Conservation (phyloP, 1,140 invertebrate genomes). For the Pararge aegeria region DNA sequence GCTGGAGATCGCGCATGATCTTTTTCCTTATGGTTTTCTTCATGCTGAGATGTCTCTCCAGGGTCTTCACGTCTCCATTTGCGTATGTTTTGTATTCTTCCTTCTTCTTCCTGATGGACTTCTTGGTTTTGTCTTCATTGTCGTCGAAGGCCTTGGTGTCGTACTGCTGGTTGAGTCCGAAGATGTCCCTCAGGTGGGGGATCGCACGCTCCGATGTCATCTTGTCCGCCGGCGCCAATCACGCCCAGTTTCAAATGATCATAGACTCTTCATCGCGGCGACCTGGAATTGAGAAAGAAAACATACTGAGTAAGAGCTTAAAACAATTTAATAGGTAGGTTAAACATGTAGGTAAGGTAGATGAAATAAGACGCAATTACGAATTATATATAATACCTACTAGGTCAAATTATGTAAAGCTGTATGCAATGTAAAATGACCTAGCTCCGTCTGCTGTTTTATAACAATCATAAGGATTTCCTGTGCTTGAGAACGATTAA, state of each 20-base stretch:
- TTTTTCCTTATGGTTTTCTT: constrained; percentile 93
- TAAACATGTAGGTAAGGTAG: too few species aligned
- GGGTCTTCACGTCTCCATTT: constrained; percentile 86
- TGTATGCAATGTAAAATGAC: constrained; percentile 1
- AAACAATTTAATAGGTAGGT: too few species aligned
- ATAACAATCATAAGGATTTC: background rate
- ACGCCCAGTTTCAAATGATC: constrained; percentile 47
- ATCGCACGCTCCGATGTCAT: constrained; percentile 84
- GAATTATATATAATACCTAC: background rate
- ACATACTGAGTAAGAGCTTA: constrained; percentile 22
- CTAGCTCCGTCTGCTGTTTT: background rate
- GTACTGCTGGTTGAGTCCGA: constrained; percentile 80
- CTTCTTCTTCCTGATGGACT: constrained; percentile 81
- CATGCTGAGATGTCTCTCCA: constrained; percentile 91
- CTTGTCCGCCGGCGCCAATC: constrained; percentile 42
- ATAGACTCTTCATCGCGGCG: constrained; percentile 64
- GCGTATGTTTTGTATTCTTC: constrained; percentile 83
- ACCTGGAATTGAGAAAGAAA: constrained; percentile 58
- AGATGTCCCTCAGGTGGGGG: constrained; percentile 85
- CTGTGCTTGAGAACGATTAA: background rate
- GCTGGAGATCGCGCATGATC: constrained; percentile 90
- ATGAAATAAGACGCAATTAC: too few species aligned
- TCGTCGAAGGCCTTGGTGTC: constrained; percentile 61
- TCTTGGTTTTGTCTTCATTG: constrained; percentile 80
- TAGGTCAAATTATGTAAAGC: background rate